These are phyloP conservation scores for Epicauta chinensis DNA, from an alignment of 1,140 invertebrate species.

Conservation along the genomic window DNA sequence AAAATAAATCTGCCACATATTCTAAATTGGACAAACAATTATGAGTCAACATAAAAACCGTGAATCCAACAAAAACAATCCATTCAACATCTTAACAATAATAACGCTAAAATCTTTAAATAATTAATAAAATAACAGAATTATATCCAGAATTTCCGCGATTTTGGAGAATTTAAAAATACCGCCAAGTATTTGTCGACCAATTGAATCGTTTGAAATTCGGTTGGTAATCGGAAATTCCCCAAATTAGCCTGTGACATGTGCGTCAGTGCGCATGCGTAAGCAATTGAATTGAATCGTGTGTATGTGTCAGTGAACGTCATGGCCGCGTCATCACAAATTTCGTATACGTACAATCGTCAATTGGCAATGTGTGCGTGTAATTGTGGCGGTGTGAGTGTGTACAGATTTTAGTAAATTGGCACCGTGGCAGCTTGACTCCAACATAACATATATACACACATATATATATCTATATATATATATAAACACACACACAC, in stretches of 20 bases:
- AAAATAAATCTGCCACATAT: too few relatives aligned
- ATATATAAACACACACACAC: too few relatives aligned
- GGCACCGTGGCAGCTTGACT: slow-evolving; percentile 35
- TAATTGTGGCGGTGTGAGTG: slow-evolving; percentile 17
- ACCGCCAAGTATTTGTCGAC: neutral
- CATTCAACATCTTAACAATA: too few relatives aligned
- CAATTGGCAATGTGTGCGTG: slow-evolving; percentile 38
- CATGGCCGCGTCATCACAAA: slow-evolving; percentile 54
- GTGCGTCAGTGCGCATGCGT: slow-evolving; percentile 9
- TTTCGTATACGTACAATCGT: slow-evolving; percentile 44
- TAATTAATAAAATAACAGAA: too few relatives aligned
- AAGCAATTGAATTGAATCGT: slow-evolving; percentile 5
- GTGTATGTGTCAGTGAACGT: slow-evolving; percentile 41
- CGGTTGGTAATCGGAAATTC: neutral
- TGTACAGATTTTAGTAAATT: slow-evolving; percentile 14
- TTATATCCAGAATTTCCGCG: too few relatives aligned
- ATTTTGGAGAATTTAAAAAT: neutral
- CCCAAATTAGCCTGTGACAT: neutral
- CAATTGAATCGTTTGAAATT: neutral
- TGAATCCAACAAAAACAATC: too few relatives aligned
- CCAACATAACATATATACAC: slow-evolving; percentile 35
- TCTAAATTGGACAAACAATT: too few relatives aligned
- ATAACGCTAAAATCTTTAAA: too few relatives aligned
- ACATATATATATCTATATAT: too few relatives aligned
- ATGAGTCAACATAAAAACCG: too few relatives aligned